Evolutionary conservation across 2,888 invertebrate genomes (phyloP).

Genomic region (Chirona hameri): DNA sequence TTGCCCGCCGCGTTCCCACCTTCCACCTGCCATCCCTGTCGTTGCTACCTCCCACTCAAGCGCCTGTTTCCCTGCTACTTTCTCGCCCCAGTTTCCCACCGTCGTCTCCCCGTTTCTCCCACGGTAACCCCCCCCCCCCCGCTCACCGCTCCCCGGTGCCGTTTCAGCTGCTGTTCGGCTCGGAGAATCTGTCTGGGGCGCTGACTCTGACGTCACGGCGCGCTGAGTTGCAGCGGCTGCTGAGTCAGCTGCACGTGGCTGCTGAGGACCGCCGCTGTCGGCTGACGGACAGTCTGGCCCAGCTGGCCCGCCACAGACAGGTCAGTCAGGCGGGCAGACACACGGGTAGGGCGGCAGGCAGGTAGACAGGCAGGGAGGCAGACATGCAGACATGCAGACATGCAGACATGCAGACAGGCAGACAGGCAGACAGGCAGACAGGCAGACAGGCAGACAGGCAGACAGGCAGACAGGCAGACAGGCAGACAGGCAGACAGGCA

Average conservation of each 20-base stretch:
- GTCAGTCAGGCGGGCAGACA: background rate
- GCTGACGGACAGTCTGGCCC: background rate
- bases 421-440: too few relatives aligned
- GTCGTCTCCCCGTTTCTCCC: too few relatives aligned
- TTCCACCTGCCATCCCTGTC: too few relatives aligned
- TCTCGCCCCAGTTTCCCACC: too few relatives aligned
- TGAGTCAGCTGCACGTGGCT: background rate
- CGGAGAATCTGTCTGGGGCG: background rate
- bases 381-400: too few relatives aligned
- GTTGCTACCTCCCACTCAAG: too few relatives aligned
- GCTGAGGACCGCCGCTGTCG: background rate
- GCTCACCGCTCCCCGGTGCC: background rate
- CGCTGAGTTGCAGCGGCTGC: background rate
- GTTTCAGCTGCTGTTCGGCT: background rate
- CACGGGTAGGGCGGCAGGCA: background rate
- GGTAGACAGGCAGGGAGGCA: background rate
- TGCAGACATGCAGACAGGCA: too few relatives aligned
- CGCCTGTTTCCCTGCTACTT: too few relatives aligned
- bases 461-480: too few relatives aligned
- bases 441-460: too few relatives aligned
- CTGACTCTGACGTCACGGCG: background rate
- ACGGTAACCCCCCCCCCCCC: background rate
- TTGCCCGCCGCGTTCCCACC: too few relatives aligned
- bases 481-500: too few relatives aligned
- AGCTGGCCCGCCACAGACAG: background rate